Percentiles rank a stretch among this genome's conserved stretches.
Conservation (phyloP, 2,113 vertebrate genomes). For the Psilopogon haemacephalus region DNA sequence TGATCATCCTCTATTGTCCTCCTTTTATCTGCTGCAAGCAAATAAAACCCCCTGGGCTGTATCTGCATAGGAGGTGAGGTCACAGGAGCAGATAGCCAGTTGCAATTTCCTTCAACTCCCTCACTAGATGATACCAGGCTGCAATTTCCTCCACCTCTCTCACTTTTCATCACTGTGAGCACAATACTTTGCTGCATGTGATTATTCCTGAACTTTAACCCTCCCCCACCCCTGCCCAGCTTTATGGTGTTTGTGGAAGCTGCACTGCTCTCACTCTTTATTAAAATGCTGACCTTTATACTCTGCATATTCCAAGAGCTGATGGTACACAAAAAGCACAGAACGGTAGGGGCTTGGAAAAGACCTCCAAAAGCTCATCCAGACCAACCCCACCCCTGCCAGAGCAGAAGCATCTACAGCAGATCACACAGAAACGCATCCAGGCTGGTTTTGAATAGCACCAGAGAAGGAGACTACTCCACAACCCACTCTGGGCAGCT, state of each 20-base stretch:
- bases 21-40: background rate
- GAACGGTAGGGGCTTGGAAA: no score
- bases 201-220: slow-evolving; percentile 8
- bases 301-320: background rate
- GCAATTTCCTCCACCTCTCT: slow-evolving; percentile 15
- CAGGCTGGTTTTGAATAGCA: no score
- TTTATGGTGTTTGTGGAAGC: background rate
- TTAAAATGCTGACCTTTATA: background rate
- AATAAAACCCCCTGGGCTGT: background rate
- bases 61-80: background rate
- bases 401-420: no score
- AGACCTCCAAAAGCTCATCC: no score
- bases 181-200: background rate
- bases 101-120: slow-evolving; percentile 39
- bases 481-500: no score
- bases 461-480: no score
- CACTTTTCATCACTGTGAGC: background rate
- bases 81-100: background rate
- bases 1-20: background rate
- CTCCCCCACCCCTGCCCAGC: background rate
- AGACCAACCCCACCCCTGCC: no score
- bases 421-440: no score
- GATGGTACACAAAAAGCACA: background rate
- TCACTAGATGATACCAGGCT: no score
- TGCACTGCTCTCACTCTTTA: background rate